Base-by-base conservation (phyloP, 2,797 vertebrate species). In the Schizopygopsis pylzovi region DNA sequence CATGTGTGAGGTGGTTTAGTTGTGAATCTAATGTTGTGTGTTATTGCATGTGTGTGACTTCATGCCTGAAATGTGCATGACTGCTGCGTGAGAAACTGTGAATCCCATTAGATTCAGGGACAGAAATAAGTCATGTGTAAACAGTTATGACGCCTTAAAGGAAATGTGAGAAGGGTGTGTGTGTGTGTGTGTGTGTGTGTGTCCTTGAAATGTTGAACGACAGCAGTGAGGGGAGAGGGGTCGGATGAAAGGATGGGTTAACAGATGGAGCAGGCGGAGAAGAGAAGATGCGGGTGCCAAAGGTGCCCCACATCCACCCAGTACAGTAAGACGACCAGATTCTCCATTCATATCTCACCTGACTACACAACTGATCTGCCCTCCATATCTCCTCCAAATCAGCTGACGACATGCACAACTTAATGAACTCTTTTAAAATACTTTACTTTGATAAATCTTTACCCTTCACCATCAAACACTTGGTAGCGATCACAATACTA, bases 141-240 rank as follows among this genome's bases (percentile, higher is more conserved):
- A 89, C 78, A 54, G n/a, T 73, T 85, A 52, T 85, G 81, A 76
- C 22, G 49, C 76, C 72, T 86, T 81, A 18, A 63, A 89, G 83
- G 79, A 70, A 89, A 91, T 87, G 85, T 70, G 83, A 72, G 61
- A 85, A 33, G 59, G 7, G 47, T 72, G 4, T 65, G 70, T 25
- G 41, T 72, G 2, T 70, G 65, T 37, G 41, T 81, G 4, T 71
- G 70, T 37, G 45, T 73, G 9, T 59, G 56, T 11, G 56, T 65
- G 52, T 45, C 70, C 61, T 43, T 82, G 47, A 67, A 68, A 41
- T 61, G 54, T 49, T 67, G 71, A 65, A 67, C 7, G 49, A 82
- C 71, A 68, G 59, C 33, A 81, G 22, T 56, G 47, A 61, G n/a
- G 52, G 81, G 77, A 76, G 77, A 33, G 72, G 68, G 85, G 85